phyloP scores from a whole-genome alignment of 2,797 vertebrate species.

The Typhlichthys eigenmanni region DNA sequence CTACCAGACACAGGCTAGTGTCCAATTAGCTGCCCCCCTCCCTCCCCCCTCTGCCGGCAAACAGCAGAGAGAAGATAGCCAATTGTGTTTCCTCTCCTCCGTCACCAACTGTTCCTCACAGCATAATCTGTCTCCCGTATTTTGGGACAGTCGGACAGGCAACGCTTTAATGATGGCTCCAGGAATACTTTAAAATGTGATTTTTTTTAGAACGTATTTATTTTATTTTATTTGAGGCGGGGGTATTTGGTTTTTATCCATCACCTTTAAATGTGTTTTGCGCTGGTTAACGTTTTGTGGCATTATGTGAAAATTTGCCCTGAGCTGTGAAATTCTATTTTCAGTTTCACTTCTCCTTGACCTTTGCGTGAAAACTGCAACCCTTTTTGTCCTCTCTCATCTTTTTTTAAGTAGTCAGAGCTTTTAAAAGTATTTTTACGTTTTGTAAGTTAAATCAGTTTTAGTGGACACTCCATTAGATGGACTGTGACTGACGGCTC shows the following conservation, averaged over 20 bases:
- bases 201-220: neutral
- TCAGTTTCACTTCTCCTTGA: neutral
- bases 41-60: conserved; percentile 35
- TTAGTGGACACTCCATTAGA: conserved; percentile 35
- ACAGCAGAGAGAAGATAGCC: conserved; percentile 51
- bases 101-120: conserved; percentile 51
- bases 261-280: neutral
- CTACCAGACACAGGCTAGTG: conserved; percentile 59
- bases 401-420: neutral
- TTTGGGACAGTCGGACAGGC: conserved; percentile 33
- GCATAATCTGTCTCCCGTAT: conserved; percentile 45
- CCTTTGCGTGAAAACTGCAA: conserved; percentile 1
- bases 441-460: conserved; percentile 23
- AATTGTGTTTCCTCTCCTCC: conserved; percentile 40
- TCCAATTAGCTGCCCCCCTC: conserved; percentile 49
- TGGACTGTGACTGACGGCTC: conserved; percentile 30
- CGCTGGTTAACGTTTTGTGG: neutral
- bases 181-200: neutral
- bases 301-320: neutral
- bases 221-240: neutral
- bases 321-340: neutral
- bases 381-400: conserved; percentile 11
- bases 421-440: neutral
- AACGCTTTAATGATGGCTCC: conserved; percentile 26
- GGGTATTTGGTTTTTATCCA: neutral